Base-by-base conservation (phyloP, 1,140 invertebrate species). In the Lutraria rhynchaena region DNA sequence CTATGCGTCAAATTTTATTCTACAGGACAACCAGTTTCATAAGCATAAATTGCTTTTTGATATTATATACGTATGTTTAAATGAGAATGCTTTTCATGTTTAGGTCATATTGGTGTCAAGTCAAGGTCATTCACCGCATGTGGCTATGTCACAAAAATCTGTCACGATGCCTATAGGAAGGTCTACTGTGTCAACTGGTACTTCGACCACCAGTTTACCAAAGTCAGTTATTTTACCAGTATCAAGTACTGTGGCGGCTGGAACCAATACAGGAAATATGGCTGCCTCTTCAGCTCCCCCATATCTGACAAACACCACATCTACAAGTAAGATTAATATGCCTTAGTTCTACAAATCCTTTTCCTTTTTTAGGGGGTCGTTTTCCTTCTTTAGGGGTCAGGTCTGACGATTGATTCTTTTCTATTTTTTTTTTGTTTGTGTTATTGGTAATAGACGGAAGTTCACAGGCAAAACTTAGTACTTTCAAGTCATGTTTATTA, bases 41-140 rank as follows among this genome's bases (percentile, higher is more conserved):
- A n/a, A n/a, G n/a, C n/a, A n/a, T n/a, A n/a, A n/a, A n/a, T n/a
- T n/a, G n/a, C n/a, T n/a, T n/a, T n/a, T n/a, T n/a, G n/a, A n/a
- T n/a, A n/a, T n/a, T n/a, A n/a, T n/a, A n/a, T n/a, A n/a, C n/a
- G n/a, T n/a, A n/a, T n/a, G n/a, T n/a, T n/a, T n/a, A n/a, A n/a
- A n/a, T n/a, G n/a, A n/a, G n/a, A n/a, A n/a, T n/a, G 5, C 35
- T 46, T 24, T 31, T 37, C n/a, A 46, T 22, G n/a, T 55, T 3
- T 57, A 91, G 90, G 90, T 91, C 15, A 91, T 91, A n/a, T 77
- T 91, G 19, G 89, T 91, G 58, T 89, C 89, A 4, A 91, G 87
- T 78, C 87, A 89, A 60, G 89, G 87, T n/a, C 84, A 87, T 41
- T 67, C 75, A 11, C 80, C 86, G 0, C 80, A 85, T 31, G 81